phyloP scores from a whole-genome alignment of 2,113 vertebrate species.

The Rostratula benghalensis region DNA sequence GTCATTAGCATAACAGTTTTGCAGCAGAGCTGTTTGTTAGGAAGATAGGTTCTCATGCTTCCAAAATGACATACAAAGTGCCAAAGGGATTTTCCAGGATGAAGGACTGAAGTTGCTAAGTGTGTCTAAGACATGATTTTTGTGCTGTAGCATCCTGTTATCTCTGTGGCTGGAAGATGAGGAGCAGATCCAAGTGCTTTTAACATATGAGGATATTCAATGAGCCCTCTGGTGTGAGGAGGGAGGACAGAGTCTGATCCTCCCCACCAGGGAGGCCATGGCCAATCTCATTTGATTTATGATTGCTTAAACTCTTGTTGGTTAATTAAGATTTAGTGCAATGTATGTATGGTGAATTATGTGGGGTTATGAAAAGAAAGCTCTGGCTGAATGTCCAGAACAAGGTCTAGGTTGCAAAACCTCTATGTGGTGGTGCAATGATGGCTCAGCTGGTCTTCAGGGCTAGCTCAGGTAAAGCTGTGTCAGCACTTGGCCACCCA shows the following conservation, averaged over 20 bases:
- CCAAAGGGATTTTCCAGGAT: not conserved
- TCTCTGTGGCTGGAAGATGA: not conserved
- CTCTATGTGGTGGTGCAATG: not conserved
- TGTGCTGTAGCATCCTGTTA: not conserved
- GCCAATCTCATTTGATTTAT: not conserved
- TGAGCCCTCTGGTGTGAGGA: accelerated
- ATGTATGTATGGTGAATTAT: not conserved
- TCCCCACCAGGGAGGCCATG: not conserved
- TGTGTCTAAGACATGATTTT: not conserved
- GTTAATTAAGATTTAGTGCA: not conserved
- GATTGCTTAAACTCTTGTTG: not conserved
- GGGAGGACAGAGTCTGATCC: not conserved
- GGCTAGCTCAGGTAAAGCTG: not conserved
- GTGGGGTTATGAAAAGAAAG: not conserved
- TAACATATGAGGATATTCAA: not conserved
- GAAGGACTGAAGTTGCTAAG: not conserved
- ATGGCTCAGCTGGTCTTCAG: not conserved
- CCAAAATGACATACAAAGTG: not conserved
- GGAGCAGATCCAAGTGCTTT: not conserved
- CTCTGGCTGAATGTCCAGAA: not conserved
- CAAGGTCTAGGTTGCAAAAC: not conserved
- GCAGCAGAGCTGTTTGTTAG: not conserved
- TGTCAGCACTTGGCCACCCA: not conserved
- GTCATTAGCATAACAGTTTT: not conserved
- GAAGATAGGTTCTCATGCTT: not conserved